A percentile compares a stretch with the other conserved stretches of the same genome.
phyloP scores from a whole-genome alignment of 2,113 vertebrate genomes.

The Crotalus helleri region DNA sequence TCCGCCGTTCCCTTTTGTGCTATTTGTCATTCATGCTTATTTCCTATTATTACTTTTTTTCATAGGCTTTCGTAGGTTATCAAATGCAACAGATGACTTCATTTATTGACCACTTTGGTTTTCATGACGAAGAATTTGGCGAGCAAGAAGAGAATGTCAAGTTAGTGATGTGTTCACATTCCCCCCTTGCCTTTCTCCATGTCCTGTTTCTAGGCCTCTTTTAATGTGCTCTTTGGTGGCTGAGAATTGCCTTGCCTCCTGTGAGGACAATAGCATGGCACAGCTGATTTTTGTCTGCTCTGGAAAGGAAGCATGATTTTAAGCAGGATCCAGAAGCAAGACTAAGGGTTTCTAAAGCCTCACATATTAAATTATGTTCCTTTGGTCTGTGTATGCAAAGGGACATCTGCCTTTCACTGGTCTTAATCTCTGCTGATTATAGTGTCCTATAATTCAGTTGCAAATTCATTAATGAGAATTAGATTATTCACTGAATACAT shows the following conservation, averaged over 20 bases:
- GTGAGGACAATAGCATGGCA: neutral
- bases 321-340: neutral
- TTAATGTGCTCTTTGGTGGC: neutral
- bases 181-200: neutral
- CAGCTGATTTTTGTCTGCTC: neutral
- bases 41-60: neutral
- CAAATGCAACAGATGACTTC: conserved; percentile 77
- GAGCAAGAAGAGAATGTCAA: conserved; percentile 74
- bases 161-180: conserved; percentile 52
- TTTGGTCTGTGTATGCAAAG: neutral
- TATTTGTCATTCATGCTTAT: neutral
- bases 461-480: neutral
- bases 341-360: neutral
- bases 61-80: conserved; percentile 73
- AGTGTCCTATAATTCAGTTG: neutral
- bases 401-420: neutral
- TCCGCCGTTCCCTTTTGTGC: neutral
- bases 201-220: neutral
- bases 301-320: neutral
- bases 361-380: neutral
- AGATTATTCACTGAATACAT: neutral
- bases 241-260: neutral
- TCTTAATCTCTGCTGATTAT: neutral
- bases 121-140: conserved; percentile 73
- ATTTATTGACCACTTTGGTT: conserved; percentile 74